Percentiles rank a stretch among this genome's conserved stretches.
Evolutionary conservation across 1,140 invertebrate genomes (phyloP).

Genomic region (Drosophila varians): DNA sequence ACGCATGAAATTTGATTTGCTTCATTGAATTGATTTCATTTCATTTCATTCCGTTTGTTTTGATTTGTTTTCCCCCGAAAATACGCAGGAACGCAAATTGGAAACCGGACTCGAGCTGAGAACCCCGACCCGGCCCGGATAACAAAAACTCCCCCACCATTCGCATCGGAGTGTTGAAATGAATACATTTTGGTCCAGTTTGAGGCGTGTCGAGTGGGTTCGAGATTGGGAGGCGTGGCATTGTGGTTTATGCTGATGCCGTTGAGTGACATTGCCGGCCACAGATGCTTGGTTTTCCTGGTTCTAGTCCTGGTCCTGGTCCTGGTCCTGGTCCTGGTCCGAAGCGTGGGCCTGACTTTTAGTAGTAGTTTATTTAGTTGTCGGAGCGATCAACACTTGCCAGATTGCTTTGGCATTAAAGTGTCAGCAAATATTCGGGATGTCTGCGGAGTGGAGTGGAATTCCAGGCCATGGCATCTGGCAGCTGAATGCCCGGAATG

Average conservation of each 20-base stretch:
- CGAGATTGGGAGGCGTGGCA: conserved; percentile 30
- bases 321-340: not conserved
- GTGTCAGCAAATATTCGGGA: conserved; percentile 64
- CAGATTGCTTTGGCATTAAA: conserved; percentile 70
- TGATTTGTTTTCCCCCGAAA: conserved; percentile 58
- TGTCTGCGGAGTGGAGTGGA: conserved; percentile 20
- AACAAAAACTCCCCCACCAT: conserved; percentile 24
- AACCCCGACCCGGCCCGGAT: conserved; percentile 15
- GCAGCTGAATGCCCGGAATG: conserved; percentile 20
- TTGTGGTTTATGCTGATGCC: conserved; percentile 71
- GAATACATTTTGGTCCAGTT: conserved; percentile 72
- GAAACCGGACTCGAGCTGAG: conserved; percentile 35
- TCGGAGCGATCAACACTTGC: conserved; percentile 70
- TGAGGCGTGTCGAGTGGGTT: conserved; percentile 22
- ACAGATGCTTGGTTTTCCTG: not conserved
- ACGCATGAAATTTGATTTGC: conserved; percentile 80
- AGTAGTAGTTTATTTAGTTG: conserved; percentile 70
- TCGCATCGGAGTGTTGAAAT: conserved; percentile 54
- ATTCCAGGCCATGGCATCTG: conserved; percentile 24
- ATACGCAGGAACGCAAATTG: conserved; percentile 73
- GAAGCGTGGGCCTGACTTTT: conserved; percentile 55
- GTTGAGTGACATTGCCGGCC: conserved; percentile 58
- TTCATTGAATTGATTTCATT: conserved; percentile 81
- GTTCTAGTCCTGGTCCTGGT: not conserved
- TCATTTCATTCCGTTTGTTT: conserved; percentile 78